phyloP scores from a whole-genome alignment of 2,113 vertebrate genomes.

The Dascyllus trimaculatus region DNA sequence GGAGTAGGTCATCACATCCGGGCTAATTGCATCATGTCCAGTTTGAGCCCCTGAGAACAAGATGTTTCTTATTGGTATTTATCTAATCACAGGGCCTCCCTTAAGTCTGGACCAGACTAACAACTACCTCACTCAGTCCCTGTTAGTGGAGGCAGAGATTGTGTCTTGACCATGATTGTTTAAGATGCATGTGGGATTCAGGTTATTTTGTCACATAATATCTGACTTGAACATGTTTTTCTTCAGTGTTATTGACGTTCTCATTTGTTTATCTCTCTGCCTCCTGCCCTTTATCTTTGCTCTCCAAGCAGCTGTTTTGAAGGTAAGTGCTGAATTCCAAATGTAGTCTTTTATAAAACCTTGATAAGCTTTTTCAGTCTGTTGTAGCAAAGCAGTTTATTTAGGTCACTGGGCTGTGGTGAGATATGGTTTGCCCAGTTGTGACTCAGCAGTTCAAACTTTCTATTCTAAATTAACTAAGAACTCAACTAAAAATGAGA shows the following conservation, averaged over 20 bases:
- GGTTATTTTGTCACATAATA: constrained; percentile 31
- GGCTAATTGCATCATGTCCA: constrained; percentile 73
- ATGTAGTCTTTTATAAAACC: constrained; percentile 32
- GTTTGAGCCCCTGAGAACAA: constrained; percentile 60
- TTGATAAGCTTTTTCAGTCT: constrained; percentile 34
- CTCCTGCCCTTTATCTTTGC: constrained; percentile 33
- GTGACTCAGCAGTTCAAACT: constrained; percentile 34
- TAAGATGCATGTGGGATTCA: constrained; percentile 36
- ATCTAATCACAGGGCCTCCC: constrained; percentile 74
- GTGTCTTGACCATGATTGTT: constrained; percentile 35
- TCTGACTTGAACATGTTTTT: constrained; percentile 24
- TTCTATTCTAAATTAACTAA: constrained; percentile 38
- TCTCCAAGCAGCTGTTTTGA: constrained; percentile 77
- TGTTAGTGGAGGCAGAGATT: constrained; percentile 25
- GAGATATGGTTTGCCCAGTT: constrained; percentile 62
- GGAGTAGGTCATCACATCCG: constrained; percentile 65
- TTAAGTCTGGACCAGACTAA: constrained; percentile 57
- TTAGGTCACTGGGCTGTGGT: constrained; percentile 43
- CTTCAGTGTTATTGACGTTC: constrained; percentile 38
- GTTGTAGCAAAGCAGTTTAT: constrained; percentile 24
- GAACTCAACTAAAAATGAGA: constrained; percentile 8
- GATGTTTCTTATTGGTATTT: constrained; percentile 71
- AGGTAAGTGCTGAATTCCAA: constrained; percentile 79
- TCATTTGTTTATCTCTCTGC: constrained; percentile 60
- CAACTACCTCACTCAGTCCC: constrained; percentile 15